Evolutionary conservation across 2,113 vertebrate species (phyloP).

Genomic region (Willisornis vidua): DNA sequence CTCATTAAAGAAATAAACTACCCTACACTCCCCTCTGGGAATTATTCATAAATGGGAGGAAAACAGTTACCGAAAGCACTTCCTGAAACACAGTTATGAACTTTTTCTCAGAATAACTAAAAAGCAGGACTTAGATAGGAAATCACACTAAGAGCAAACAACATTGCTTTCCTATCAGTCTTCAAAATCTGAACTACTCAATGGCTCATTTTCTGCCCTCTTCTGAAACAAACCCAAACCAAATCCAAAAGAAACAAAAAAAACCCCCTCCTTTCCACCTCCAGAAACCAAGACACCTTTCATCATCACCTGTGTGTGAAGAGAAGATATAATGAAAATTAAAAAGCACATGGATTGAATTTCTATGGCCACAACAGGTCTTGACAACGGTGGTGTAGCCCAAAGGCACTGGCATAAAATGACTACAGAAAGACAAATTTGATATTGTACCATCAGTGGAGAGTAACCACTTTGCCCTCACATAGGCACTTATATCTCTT

Average conservation of each 20-base stretch:
- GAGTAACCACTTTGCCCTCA: not conserved
- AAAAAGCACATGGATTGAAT: not conserved
- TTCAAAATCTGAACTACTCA: not conserved
- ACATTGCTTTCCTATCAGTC: not conserved
- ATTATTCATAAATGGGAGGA: not conserved
- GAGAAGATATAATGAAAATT: not conserved
- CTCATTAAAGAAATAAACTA: not conserved
- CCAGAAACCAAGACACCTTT: not conserved
- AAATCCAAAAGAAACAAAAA: not conserved
- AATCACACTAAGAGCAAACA: not conserved
- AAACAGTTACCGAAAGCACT: not conserved
- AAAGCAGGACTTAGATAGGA: not conserved
- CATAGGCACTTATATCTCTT: not conserved
- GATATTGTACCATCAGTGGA: not conserved
- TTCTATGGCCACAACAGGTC: not conserved
- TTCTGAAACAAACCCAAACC: not conserved
- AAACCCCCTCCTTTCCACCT: rapidly evolving
- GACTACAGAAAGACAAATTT: not conserved
- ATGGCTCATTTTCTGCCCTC: not conserved
- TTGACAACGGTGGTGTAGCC: not conserved
- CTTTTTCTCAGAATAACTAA: not conserved
- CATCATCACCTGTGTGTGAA: not conserved
- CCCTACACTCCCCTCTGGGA: not conserved
- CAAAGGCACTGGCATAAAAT: not conserved
- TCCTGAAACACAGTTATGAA: not conserved